Evolutionary conservation across 2,888 invertebrate species (phyloP), one percentile per base, ranked within the genome.

Genomic region (Psococerastis gibbosa): DNA sequence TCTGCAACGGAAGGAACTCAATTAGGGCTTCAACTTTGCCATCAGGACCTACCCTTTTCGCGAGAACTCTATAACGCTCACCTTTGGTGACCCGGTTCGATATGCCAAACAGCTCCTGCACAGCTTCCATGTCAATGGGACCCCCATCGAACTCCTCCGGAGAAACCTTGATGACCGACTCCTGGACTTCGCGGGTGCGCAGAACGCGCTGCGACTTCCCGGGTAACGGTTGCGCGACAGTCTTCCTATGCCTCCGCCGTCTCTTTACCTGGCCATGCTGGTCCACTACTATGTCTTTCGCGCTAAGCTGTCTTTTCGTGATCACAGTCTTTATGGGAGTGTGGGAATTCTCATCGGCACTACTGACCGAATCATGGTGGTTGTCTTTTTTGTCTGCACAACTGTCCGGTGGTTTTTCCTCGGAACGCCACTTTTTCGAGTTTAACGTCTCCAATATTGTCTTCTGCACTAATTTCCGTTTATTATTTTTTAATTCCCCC

Each of bases 11-110:
- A n/a, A n/a, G 27, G 11, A 27, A 27, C 8, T 6, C 27, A 11
- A 27, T 6, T 6, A 27, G 61, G 63, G 49, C 52, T 65, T 54
- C 57, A 63, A 67, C 70, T 69, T 60, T 71, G 60, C 53, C 68
- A 66, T 51, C 27, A 27, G 27, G 27, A 6, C 6, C 6, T 11
- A 27, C 27, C 8, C 27, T 6, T 6, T 11, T 6, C 6, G 27
- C 6, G 11, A 11, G 8, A 6, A 27, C 27, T 6, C 27, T 6
- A 11, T 27, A 27, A 6, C 8, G 27, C 8, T 27, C 27, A 27
- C 27, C 27, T 27, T 11, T 6, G 6, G 6, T 11, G 8, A 27
- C 27, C 8, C 27, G 27, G 8, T 6, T 6, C 27, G 11, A 11
- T 11, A 11, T 6, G 6, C 27, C 27, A 11, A 27, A 11, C 6